Evolutionary conservation across 2,113 vertebrate species (phyloP).

Genomic region (Quiscalus mexicanus): DNA sequence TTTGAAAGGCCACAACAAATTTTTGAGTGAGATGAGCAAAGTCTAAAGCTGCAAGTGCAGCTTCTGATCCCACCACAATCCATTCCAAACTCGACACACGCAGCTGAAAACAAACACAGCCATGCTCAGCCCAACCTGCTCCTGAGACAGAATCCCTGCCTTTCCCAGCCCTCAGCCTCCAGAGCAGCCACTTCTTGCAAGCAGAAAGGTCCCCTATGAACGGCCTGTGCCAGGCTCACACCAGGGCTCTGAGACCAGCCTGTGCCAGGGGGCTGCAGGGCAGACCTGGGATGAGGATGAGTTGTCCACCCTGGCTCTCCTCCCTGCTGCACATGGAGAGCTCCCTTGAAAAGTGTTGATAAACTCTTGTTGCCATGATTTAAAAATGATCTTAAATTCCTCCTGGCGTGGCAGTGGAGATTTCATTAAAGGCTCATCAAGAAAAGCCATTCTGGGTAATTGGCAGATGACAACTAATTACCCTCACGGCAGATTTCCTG

Average conservation of each 20-base stretch:
- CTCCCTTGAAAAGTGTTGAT: neutral
- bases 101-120: neutral
- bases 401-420: neutral
- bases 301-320: neutral
- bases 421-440: conserved; percentile 26
- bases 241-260: neutral
- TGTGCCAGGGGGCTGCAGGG: neutral
- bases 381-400: neutral
- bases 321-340: neutral
- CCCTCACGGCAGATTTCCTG: neutral
- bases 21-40: accelerated
- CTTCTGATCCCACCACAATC: neutral
- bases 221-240: neutral
- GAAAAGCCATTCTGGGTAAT: neutral
- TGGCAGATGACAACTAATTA: neutral
- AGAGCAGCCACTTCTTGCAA: neutral
- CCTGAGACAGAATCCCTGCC: neutral
- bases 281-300: neutral
- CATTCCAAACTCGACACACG: neutral
- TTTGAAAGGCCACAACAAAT: neutral
- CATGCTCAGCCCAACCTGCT: neutral
- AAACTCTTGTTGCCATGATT: neutral
- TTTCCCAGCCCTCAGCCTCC: neutral
- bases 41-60: neutral
- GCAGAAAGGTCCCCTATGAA: neutral